Conservation (phyloP, 2,797 vertebrate species). For the Diplodus sargus region DNA sequence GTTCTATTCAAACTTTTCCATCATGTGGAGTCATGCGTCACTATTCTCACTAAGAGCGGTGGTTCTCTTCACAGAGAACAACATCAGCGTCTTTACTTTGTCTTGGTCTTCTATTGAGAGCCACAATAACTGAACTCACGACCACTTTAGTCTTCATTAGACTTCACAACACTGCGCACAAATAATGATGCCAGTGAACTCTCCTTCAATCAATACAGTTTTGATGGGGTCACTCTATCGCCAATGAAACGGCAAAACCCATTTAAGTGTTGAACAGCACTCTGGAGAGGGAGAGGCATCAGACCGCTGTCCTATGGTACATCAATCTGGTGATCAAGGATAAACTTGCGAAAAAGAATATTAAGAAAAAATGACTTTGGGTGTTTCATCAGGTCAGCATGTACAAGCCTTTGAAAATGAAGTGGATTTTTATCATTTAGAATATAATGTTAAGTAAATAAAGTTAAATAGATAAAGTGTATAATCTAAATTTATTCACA, state of each 20-base stretch:
- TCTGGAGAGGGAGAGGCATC: neutral
- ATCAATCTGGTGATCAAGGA: neutral
- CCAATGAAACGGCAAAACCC: conserved; percentile 5
- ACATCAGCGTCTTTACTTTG: conserved; percentile 14
- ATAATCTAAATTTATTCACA: neutral
- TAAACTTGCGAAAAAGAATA: neutral
- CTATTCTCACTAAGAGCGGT: conserved; percentile 8
- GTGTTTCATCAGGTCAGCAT: neutral
- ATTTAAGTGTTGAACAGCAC: conserved; percentile 19
- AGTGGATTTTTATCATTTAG: neutral
- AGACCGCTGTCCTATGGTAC: neutral
- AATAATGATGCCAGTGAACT: conserved; percentile 36
- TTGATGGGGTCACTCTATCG: conserved; percentile 35
- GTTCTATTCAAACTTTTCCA: conserved; percentile 7
- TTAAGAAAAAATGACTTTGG: no score
- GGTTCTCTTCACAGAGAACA: conserved; percentile 11
- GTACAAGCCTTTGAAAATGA: neutral
- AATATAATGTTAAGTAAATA: neutral
- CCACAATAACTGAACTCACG: conserved; percentile 8
- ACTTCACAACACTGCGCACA: conserved; percentile 4
- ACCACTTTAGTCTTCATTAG: conserved; percentile 43
- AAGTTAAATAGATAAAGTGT: neutral
- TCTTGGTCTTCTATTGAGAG: conserved; percentile 8
- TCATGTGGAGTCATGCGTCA: conserved; percentile 7
- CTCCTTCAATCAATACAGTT: conserved; percentile 35